Evolutionary conservation across 2,888 invertebrate genomes (phyloP).

Genomic region (Dryomyza anilis): DNA sequence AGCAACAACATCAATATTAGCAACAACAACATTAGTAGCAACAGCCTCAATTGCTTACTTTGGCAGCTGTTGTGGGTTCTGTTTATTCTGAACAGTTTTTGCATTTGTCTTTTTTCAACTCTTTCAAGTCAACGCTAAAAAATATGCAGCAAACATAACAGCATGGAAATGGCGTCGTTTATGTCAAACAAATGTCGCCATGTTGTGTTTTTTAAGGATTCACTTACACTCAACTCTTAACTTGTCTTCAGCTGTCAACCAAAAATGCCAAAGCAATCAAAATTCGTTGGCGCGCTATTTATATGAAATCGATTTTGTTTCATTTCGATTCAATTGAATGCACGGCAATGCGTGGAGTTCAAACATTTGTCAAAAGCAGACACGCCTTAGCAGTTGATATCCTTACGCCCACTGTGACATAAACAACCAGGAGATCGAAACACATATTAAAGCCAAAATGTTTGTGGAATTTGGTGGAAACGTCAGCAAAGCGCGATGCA

Average conservation of each 20-base stretch:
- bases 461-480: conserved; percentile 11
- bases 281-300: conserved; percentile 10
- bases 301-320: not conserved
- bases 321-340: conserved; percentile 5
- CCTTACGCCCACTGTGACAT: not conserved
- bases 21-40: not conserved
- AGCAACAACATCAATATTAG: not conserved
- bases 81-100: not conserved
- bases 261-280: conserved; percentile 15
- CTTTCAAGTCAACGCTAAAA: not conserved
- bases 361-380: conserved; percentile 8
- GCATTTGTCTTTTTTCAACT: not conserved
- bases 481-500: conserved; percentile 35
- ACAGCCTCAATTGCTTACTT: not conserved
- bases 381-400: conserved; percentile 8
- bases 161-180: conserved; percentile 1
- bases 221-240: not conserved
- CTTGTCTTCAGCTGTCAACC: not conserved
- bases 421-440: not conserved
- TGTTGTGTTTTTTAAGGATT: not conserved
- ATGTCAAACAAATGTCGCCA: not conserved
- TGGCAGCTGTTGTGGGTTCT: not conserved
- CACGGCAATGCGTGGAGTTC: not conserved
- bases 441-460: not conserved
- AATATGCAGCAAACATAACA: not conserved